Conservation (phyloP, 2,888 invertebrate genomes). For the Nephrotoma flavescens region DNA sequence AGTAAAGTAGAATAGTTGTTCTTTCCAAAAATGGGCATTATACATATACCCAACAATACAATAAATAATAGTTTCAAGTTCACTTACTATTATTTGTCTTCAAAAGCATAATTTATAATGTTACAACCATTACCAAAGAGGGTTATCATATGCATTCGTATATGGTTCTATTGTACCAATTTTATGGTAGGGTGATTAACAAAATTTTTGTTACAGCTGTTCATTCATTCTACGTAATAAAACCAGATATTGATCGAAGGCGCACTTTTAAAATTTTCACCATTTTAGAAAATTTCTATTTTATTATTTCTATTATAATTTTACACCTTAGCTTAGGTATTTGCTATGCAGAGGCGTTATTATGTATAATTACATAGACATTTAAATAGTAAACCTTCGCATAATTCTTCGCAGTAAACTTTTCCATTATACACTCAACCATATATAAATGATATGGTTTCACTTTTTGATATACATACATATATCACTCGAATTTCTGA, state of each 20-base stretch:
- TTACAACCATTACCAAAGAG: background rate
- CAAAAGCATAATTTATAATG: background rate
- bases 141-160: background rate
- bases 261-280: background rate
- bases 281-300: background rate
- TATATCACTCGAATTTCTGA: background rate
- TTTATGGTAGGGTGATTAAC: background rate
- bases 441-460: background rate
- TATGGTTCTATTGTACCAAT: background rate
- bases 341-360: background rate
- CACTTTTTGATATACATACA: background rate
- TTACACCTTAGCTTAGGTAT: background rate
- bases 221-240: background rate
- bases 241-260: background rate
- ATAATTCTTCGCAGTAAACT: background rate
- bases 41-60: background rate
- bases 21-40: background rate
- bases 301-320: background rate
- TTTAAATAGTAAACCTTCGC: background rate
- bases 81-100: background rate
- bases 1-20: background rate
- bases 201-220: background rate
- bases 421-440: background rate
- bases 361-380: background rate
- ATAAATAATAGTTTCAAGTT: background rate